Conservation (phyloP, 1,140 invertebrate genomes). For the Ooceraea biroi region DNA sequence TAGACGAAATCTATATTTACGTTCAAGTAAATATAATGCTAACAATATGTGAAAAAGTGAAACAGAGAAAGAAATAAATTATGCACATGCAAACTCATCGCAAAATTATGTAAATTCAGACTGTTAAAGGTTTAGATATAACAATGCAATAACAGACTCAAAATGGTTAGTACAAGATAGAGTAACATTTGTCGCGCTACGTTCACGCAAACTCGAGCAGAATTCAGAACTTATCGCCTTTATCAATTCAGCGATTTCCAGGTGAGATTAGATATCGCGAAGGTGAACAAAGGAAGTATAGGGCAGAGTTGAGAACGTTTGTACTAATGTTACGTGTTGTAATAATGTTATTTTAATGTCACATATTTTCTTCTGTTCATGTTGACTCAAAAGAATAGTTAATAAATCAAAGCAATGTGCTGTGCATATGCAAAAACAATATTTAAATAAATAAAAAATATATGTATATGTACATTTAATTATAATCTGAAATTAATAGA, state of each 20-base stretch:
- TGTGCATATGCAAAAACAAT: neutral
- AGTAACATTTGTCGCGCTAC: neutral
- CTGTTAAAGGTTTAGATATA: neutral
- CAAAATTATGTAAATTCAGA: neutral
- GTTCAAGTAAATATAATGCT: neutral
- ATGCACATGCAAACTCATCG: neutral
- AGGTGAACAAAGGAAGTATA: slow-evolving; percentile 18
- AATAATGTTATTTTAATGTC: neutral
- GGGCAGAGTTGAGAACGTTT: neutral
- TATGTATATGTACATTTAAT: neutral
- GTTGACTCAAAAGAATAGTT: neutral
- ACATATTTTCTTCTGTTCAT: neutral
- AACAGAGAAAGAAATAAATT: neutral
- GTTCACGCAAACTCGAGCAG: neutral
- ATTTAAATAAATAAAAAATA: slow-evolving; percentile 8
- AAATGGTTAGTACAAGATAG: slow-evolving; percentile 32
- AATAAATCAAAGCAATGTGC: slow-evolving; percentile 6
- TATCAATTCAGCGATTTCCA: slow-evolving; percentile 45
- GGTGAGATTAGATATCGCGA: slow-evolving; percentile 31
- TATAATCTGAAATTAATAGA: too few species aligned
- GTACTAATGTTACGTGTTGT: neutral
- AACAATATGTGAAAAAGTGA: neutral
- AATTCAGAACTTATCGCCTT: slow-evolving; percentile 17
- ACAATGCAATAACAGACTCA: slow-evolving; percentile 6
- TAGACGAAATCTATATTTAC: too few species aligned